Evolutionary conservation across 1,140 invertebrate species (phyloP).

Genomic region (Nylanderia fulva): DNA sequence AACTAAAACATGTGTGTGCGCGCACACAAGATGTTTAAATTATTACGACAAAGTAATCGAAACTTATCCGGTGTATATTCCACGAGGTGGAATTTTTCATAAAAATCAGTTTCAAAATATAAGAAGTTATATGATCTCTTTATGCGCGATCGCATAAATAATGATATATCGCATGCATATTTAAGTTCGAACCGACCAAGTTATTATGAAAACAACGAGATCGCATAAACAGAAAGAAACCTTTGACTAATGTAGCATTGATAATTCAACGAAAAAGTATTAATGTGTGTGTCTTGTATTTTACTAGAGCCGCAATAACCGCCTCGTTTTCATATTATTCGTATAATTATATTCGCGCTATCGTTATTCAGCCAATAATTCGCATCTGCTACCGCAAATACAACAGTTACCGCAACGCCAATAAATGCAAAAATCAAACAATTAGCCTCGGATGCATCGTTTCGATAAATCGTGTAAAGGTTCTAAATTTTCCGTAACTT

Average conservation of each 20-base stretch:
- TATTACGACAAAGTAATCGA: background rate
- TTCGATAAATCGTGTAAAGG: slow-evolving; percentile 23
- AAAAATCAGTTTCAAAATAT: background rate
- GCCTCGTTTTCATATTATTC: slow-evolving; percentile 45
- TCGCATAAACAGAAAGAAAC: background rate
- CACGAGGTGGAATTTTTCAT: background rate
- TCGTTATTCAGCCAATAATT: slow-evolving; percentile 47
- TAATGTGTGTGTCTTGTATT: slow-evolving; percentile 42
- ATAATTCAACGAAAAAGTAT: slow-evolving; percentile 52
- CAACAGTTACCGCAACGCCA: background rate
- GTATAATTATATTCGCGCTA: slow-evolving; percentile 30
- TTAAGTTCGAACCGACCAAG: slow-evolving; percentile 1
- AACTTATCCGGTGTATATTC: background rate
- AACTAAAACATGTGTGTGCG: background rate
- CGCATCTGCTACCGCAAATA: slow-evolving; percentile 29
- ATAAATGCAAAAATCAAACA: slow-evolving; percentile 42
- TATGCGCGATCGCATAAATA: background rate
- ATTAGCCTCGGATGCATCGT: slow-evolving; percentile 1
- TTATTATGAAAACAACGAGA: slow-evolving; percentile 31
- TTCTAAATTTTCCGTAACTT: slow-evolving; percentile 43
- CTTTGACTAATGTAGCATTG: slow-evolving; percentile 51
- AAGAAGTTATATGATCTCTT: background rate
- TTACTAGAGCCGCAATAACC: background rate
- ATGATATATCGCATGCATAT: background rate
- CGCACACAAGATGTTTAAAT: background rate